Conservation (phyloP, 2,113 vertebrate genomes). For the Camelus bactrianus region DNA sequence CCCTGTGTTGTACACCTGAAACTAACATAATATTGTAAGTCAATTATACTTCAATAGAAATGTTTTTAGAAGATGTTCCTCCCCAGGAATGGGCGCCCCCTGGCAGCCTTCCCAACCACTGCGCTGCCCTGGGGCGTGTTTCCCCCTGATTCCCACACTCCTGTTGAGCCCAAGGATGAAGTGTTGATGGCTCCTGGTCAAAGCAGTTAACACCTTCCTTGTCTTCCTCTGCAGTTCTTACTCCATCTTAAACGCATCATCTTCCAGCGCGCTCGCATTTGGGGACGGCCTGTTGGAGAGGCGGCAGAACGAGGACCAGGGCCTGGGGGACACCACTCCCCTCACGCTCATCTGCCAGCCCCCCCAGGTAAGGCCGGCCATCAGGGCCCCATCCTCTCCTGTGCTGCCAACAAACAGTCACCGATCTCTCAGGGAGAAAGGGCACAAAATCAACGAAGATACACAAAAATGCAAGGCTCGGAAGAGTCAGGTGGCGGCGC, state of each 20-base stretch:
- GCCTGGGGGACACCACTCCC: conserved; percentile 87
- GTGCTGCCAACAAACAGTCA: background rate
- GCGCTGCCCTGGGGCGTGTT: rapidly evolving
- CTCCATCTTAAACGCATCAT: conserved; percentile 92
- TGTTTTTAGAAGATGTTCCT: background rate
- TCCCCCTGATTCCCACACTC: background rate
- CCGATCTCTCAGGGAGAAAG: background rate
- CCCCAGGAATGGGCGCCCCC: background rate
- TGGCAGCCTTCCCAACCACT: background rate
- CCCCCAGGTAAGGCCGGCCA: conserved; percentile 90
- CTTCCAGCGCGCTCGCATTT: conserved; percentile 85
- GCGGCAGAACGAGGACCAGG: conserved; percentile 92
- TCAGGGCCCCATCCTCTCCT: background rate
- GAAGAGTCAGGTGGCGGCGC: background rate
- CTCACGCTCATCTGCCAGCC: conserved; percentile 94
- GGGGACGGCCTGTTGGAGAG: conserved; percentile 91
- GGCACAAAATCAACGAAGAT: background rate
- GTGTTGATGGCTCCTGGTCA: background rate
- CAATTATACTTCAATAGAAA: background rate
- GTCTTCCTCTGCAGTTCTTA: conserved; percentile 91
- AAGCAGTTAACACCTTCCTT: background rate
- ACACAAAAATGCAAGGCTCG: background rate
- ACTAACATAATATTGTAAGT: background rate
- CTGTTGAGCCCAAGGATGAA: background rate
- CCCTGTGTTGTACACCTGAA: background rate